Conservation (phyloP, 2,113 vertebrate genomes). For the Cranoglanis bouderius region DNA sequence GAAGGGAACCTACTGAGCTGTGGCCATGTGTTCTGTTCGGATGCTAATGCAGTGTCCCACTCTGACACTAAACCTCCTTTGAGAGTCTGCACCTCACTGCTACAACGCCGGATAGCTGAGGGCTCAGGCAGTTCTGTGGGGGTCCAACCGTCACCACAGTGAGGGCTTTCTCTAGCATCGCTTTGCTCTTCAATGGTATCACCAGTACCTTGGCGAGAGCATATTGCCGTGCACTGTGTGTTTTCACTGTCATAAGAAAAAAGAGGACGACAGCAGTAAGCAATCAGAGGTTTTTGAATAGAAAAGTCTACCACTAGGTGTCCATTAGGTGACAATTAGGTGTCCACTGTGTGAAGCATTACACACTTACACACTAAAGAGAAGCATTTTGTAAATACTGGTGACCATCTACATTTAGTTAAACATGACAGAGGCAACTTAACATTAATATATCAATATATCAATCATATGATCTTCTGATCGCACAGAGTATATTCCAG, state of each 20-base stretch:
- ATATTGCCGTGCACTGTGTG: slow-evolving; percentile 77
- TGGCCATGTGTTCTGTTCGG: slow-evolving; percentile 23
- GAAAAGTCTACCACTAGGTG: background rate
- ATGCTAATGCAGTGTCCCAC: slow-evolving; percentile 29
- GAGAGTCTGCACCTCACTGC: slow-evolving; percentile 24
- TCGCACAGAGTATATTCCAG: background rate
- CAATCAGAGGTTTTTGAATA: background rate
- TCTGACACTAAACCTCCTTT: slow-evolving; percentile 33
- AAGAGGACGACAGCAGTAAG: background rate
- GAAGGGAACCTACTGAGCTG: slow-evolving; percentile 18
- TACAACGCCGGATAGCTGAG: background rate
- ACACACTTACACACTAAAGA: background rate
- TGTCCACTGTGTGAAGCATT: background rate
- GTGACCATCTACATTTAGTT: background rate
- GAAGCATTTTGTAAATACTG: background rate
- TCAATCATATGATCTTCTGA: background rate
- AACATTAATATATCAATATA: background rate
- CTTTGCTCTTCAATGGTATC: slow-evolving; percentile 82
- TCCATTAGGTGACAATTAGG: background rate
- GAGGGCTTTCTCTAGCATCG: slow-evolving; percentile 72
- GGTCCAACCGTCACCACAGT: slow-evolving; percentile 18
- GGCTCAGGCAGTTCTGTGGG: background rate
- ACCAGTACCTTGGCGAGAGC: slow-evolving; percentile 80
- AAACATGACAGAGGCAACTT: background rate
- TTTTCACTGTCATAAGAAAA: slow-evolving; percentile 30